phyloP scores from a whole-genome alignment of 1,140 invertebrate species.

The Patella vulgata region DNA sequence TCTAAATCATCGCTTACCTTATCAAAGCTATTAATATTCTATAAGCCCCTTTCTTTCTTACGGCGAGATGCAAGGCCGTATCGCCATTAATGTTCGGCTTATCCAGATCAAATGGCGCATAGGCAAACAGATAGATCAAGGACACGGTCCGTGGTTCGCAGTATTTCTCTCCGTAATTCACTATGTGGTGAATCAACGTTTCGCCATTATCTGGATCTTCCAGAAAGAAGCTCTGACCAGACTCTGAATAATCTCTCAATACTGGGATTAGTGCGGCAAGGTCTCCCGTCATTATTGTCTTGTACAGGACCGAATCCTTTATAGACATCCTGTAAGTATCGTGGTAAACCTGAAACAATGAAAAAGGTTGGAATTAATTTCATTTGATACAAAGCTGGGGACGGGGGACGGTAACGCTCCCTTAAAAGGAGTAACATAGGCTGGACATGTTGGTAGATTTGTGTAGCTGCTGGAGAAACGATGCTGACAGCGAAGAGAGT shows the following conservation, averaged over 20 bases:
- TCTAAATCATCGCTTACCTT: slow-evolving; percentile 1
- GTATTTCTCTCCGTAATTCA: neutral
- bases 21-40: slow-evolving; percentile 4
- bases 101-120: neutral
- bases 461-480: too few species aligned
- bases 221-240: neutral
- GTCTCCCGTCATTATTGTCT: too few species aligned
- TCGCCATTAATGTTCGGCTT: slow-evolving; percentile 1
- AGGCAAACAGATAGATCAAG: slow-evolving; percentile 1
- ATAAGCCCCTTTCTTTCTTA: slow-evolving; percentile 5
- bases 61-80: neutral
- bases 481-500: too few species aligned
- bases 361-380: too few species aligned
- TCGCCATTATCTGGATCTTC: neutral
- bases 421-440: too few species aligned
- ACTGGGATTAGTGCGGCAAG: too few species aligned
- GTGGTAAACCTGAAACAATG: too few species aligned
- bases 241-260: neutral
- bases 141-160: neutral
- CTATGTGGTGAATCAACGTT: neutral
- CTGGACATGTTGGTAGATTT: too few species aligned
- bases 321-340: too few species aligned
- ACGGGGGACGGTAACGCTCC: too few species aligned
- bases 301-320: too few species aligned
- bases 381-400: too few species aligned